phyloP scores from a whole-genome alignment of 2,888 invertebrate genomes.

The Athalia cordata region DNA sequence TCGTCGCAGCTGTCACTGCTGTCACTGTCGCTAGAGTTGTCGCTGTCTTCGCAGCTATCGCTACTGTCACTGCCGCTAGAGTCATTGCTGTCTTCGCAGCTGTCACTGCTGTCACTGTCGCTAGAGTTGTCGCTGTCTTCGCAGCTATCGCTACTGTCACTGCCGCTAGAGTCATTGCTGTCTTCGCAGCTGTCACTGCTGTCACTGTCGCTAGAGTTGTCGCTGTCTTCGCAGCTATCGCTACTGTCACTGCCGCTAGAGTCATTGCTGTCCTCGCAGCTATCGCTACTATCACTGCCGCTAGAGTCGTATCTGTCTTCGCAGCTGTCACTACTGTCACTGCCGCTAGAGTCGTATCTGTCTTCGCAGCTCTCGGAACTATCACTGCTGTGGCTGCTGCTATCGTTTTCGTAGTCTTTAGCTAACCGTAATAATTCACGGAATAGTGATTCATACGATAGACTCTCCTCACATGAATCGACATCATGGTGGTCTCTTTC shows the following conservation, averaged over 20 bases:
- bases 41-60: too few species aligned
- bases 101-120: too few species aligned
- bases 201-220: neutral
- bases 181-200: neutral
- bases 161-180: neutral
- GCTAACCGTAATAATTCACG: too few species aligned
- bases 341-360: neutral
- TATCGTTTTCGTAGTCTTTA: too few species aligned
- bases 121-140: neutral
- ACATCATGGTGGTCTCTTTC: neutral
- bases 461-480: neutral
- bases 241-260: neutral
- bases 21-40: too few species aligned
- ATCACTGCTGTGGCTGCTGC: too few species aligned
- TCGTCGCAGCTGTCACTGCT: too few species aligned
- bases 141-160: neutral
- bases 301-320: neutral
- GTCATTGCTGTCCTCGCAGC: neutral
- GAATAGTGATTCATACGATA: too few species aligned
- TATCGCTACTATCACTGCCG: neutral
- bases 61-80: too few species aligned
- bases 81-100: too few species aligned
- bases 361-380: too few species aligned
- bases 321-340: neutral
- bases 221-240: neutral